Conservation (phyloP, 2,888 invertebrate species). For the Cynaeus angustus region DNA sequence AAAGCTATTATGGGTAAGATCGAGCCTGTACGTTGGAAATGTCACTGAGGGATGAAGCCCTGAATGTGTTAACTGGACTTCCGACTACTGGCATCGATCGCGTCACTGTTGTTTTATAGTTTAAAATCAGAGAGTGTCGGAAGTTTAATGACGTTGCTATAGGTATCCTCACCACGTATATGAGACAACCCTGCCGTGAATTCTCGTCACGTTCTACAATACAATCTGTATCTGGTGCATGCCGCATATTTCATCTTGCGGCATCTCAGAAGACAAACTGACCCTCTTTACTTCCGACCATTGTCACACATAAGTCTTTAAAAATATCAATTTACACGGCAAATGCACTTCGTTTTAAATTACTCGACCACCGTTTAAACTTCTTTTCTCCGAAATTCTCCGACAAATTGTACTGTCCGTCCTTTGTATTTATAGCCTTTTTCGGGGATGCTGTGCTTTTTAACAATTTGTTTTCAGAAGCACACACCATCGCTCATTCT, state of each 20-base stretch:
- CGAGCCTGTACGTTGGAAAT: neutral
- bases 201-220: conserved; percentile 51
- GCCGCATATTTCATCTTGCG: conserved; percentile 53
- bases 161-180: conserved; percentile 51
- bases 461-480: conserved; percentile 27
- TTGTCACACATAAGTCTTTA: conserved; percentile 38
- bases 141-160: conserved; percentile 49
- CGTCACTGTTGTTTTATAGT: conserved; percentile 29
- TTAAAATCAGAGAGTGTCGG: conserved; percentile 45
- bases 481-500: conserved; percentile 32
- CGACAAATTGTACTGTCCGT: conserved; percentile 46
- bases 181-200: conserved; percentile 28
- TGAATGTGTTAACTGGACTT: conserved; percentile 23
- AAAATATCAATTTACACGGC: conserved; percentile 48
- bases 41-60: neutral
- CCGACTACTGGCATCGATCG: conserved; percentile 28
- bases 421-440: conserved; percentile 43
- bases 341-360: conserved; percentile 38
- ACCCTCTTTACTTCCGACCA: conserved; percentile 35
- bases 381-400: conserved; percentile 38
- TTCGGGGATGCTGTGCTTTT: conserved; percentile 27
- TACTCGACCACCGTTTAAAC: conserved; percentile 37
- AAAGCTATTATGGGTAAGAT: conserved; percentile 13
- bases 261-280: conserved; percentile 52
- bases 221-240: conserved; percentile 53